Evolutionary conservation across 2,797 vertebrate genomes (phyloP).

Genomic region (Pseudochirops cupreus): DNA sequence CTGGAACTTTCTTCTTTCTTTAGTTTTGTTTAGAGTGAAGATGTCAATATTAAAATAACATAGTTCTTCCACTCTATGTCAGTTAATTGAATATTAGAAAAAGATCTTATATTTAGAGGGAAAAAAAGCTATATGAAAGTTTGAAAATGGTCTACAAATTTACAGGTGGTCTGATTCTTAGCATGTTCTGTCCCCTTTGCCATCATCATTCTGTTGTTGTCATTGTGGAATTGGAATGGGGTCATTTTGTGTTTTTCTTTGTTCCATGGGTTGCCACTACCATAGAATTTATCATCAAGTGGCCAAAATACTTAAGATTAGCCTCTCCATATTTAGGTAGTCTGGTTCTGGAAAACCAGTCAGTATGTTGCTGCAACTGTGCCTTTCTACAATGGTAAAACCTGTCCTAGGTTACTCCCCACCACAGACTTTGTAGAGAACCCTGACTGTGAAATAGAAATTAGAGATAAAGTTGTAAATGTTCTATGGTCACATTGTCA

Average conservation of each 20-base stretch:
- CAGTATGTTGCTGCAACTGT: background rate
- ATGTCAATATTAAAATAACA: background rate
- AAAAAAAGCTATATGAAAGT: background rate
- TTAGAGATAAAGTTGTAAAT: background rate
- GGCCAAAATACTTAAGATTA: background rate
- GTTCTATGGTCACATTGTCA: background rate
- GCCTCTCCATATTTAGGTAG: background rate
- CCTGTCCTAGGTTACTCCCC: background rate
- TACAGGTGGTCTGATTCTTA: background rate
- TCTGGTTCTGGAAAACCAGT: background rate
- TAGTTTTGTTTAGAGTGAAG: background rate
- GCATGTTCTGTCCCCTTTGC: too few relatives aligned
- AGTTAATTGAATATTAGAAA: background rate
- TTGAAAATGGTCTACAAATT: background rate
- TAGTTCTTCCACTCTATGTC: background rate
- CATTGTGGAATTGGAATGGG: background rate
- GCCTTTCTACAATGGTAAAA: background rate
- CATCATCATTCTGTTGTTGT: too few relatives aligned
- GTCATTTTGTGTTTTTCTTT: background rate
- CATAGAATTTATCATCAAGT: background rate
- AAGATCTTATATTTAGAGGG: background rate
- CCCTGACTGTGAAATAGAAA: background rate
- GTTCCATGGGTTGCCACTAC: background rate
- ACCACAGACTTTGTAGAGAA: background rate
- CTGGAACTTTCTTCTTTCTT: background rate